Evolutionary conservation across 2,888 invertebrate species (phyloP).

Genomic region (Harpalus rufipes): DNA sequence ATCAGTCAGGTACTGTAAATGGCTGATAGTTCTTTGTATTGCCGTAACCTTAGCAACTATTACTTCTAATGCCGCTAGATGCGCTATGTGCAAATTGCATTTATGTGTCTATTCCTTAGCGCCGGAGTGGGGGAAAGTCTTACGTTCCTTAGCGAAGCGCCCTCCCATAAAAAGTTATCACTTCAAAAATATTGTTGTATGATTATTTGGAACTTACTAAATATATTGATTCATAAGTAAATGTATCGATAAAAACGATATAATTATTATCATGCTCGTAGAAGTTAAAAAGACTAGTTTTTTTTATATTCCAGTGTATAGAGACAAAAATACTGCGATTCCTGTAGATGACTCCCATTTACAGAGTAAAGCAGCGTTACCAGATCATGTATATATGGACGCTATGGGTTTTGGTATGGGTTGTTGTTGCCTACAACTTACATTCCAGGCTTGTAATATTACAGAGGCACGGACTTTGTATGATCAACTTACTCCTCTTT

Average conservation of each 20-base stretch:
- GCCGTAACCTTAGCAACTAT: too few species aligned
- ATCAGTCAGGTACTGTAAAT: too few species aligned
- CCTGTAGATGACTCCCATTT: slow-evolving; percentile 89
- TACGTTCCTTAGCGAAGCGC: too few species aligned
- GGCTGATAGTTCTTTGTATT: too few species aligned
- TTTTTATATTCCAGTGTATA: slow-evolving; percentile 84
- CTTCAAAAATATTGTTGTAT: too few species aligned
- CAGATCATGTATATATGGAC: slow-evolving; percentile 98
- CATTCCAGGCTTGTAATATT: slow-evolving; percentile 98
- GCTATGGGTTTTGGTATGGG: slow-evolving; percentile 99
- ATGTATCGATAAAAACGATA: too few species aligned
- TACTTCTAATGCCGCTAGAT: too few species aligned
- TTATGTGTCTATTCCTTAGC: too few species aligned
- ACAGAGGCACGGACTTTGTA: slow-evolving; percentile 96
- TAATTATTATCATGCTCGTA: not conserved
- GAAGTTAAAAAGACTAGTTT: not conserved
- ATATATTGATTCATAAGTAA: too few species aligned
- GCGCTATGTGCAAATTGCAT: too few species aligned
- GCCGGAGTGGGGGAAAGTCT: too few species aligned
- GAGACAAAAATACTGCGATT: slow-evolving; percentile 90
- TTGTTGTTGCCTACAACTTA: slow-evolving; percentile 96
- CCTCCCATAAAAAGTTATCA: too few species aligned
- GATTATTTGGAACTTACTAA: not conserved
- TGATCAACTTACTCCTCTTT: slow-evolving; percentile 97
- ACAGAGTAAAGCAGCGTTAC: slow-evolving; percentile 84